These are phyloP conservation scores for Passer domesticus DNA, from an alignment of 2,113 vertebrate genomes.

Conservation along the genomic window DNA sequence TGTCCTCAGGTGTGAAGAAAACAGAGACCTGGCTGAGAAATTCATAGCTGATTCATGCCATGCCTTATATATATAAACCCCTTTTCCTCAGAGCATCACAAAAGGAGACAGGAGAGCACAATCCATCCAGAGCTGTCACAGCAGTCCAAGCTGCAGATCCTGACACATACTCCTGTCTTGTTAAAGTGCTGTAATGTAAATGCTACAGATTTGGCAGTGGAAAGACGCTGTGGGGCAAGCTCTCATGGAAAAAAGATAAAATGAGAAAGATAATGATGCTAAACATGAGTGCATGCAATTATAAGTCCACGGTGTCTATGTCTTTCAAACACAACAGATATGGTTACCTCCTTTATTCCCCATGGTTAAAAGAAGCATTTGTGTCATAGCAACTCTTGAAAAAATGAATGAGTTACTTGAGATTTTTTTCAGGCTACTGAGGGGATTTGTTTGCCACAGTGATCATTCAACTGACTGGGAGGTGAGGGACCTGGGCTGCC, in stretches of 20 bases:
- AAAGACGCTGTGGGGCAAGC: neutral
- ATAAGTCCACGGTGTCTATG: neutral
- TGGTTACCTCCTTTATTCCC: neutral
- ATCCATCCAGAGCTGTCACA: neutral
- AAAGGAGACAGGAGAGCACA: neutral
- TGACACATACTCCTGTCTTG: neutral
- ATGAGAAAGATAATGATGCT: neutral
- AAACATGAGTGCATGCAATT: slow-evolving; percentile 7
- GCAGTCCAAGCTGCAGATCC: neutral
- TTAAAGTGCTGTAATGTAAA: neutral
- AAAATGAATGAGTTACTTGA: neutral
- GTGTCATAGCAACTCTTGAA: neutral
- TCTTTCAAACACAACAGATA: neutral
- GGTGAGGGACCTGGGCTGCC: neutral
- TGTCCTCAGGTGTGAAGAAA: neutral
- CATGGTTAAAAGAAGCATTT: neutral
- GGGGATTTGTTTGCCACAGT: neutral
- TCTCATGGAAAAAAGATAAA: slow-evolving; percentile 31
- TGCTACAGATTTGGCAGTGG: neutral
- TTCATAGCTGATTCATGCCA: neutral
- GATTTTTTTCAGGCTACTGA: neutral
- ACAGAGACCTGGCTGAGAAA: neutral
- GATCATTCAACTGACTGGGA: neutral
- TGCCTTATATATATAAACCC: neutral
- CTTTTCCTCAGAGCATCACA: neutral